These are phyloP conservation scores for Cenopis cana DNA, from an alignment of 2,888 invertebrate genomes.

Conservation along the genomic window DNA sequence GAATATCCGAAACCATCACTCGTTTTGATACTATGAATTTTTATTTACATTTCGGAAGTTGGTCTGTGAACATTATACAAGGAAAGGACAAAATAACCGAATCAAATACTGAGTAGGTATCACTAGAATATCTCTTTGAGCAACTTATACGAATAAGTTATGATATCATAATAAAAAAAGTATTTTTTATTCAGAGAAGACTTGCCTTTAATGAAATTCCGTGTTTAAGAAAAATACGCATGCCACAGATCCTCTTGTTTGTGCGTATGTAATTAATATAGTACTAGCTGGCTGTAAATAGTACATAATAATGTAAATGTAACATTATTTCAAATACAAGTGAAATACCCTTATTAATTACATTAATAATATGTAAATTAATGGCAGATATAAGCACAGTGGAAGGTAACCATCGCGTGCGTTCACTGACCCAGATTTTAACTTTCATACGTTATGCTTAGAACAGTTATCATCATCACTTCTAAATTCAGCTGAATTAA, in stretches of 20 bases:
- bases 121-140: no score
- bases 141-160: no score
- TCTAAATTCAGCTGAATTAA: constrained; percentile 5
- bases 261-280: background rate
- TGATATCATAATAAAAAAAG: no score
- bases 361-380: constrained; percentile 36
- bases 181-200: no score
- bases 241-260: no score
- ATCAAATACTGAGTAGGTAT: background rate
- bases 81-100: no score
- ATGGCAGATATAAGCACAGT: constrained; percentile 24
- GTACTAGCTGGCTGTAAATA: background rate
- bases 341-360: constrained; percentile 31
- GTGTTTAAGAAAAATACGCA: no score
- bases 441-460: constrained; percentile 19
- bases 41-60: no score
- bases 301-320: background rate
- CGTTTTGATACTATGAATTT: no score
- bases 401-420: constrained; percentile 37
- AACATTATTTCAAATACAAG: background rate
- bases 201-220: no score
- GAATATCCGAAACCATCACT: no score
- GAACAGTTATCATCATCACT: constrained; percentile 11
- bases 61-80: no score
- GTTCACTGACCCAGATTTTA: constrained; percentile 38